Evolutionary conservation across 2,113 vertebrate genomes (phyloP).

Genomic region (Helogale parvula): DNA sequence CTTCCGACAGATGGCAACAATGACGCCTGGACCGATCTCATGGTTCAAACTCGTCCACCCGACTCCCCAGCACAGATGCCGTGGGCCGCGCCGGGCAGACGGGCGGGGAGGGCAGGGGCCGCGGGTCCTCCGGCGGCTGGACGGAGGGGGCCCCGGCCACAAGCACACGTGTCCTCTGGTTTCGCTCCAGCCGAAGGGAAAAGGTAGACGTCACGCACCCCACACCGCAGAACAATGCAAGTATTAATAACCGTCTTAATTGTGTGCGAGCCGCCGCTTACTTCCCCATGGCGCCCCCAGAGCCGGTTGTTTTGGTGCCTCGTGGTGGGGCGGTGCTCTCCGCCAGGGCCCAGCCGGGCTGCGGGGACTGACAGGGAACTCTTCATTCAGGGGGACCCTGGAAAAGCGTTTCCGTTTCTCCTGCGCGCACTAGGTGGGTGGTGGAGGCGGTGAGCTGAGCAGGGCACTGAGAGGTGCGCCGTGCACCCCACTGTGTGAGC

Average conservation of each 20-base stretch:
- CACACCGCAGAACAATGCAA: constrained; percentile 47
- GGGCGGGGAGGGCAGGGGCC: fast-evolving
- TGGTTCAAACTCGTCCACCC: neutral
- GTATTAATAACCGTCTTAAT: constrained; percentile 70
- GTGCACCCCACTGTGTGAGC: neutral
- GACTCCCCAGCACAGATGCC: neutral
- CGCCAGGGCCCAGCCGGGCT: constrained; percentile 9
- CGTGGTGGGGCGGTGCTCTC: neutral
- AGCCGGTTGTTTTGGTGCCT: constrained; percentile 63
- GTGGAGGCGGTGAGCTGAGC: constrained; percentile 51
- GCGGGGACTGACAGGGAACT: constrained; percentile 63
- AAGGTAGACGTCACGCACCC: constrained; percentile 49
- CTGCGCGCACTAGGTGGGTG: constrained; percentile 15
- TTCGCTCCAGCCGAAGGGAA: constrained; percentile 63
- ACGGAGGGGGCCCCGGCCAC: neutral
- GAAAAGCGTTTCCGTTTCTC: constrained; percentile 22
- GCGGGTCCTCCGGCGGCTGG: fast-evolving
- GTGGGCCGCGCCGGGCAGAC: neutral
- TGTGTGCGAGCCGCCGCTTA: constrained; percentile 34
- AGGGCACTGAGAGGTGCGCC: neutral
- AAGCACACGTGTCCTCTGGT: constrained; percentile 55
- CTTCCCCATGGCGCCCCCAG: constrained; percentile 52
- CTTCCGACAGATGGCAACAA: neutral
- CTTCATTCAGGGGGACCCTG: constrained; percentile 54
- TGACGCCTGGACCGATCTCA: neutral